These are phyloP conservation scores for Frankliniella intonsa DNA, from an alignment of 2,888 invertebrate species.

Conservation along the genomic window DNA sequence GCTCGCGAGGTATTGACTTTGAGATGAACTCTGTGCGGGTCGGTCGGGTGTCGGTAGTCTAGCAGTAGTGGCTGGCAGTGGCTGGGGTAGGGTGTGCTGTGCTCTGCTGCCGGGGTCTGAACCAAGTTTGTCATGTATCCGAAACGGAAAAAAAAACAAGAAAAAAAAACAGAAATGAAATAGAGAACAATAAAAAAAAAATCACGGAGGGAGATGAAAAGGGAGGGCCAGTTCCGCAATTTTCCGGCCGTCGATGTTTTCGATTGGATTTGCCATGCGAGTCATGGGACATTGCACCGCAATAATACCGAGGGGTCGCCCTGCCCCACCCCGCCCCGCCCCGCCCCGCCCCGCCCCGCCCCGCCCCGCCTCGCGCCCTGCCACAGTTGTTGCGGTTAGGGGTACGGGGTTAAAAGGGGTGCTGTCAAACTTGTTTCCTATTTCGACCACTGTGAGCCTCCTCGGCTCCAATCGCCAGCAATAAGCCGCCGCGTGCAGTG, in stretches of 20 bases:
- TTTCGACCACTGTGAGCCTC: no score
- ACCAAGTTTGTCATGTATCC: no score
- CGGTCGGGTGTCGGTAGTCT: neutral
- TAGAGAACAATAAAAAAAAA: neutral
- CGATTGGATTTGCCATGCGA: conserved; percentile 26
- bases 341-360: neutral
- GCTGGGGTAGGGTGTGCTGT: neutral
- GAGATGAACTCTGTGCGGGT: neutral
- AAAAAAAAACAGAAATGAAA: neutral
- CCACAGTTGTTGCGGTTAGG: neutral
- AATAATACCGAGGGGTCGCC: neutral
- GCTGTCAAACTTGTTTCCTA: no score
- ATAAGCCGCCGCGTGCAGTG: no score
- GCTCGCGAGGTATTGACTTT: neutral
- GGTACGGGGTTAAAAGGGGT: no score
- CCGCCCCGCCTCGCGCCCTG: neutral
- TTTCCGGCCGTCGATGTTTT: conserved; percentile 26
- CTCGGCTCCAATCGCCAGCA: no score
- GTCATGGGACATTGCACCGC: conserved; percentile 18
- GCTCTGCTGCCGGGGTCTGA: neutral
- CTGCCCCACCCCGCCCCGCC: neutral
- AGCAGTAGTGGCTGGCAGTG: neutral
- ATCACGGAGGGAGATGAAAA: neutral
- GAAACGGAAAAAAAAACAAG: neutral
- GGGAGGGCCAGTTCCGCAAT: neutral